A percentile compares a stretch with the other conserved stretches of the same genome.
Evolutionary conservation across 2,888 invertebrate species (phyloP).

Genomic region (Rhagonycha fulva): DNA sequence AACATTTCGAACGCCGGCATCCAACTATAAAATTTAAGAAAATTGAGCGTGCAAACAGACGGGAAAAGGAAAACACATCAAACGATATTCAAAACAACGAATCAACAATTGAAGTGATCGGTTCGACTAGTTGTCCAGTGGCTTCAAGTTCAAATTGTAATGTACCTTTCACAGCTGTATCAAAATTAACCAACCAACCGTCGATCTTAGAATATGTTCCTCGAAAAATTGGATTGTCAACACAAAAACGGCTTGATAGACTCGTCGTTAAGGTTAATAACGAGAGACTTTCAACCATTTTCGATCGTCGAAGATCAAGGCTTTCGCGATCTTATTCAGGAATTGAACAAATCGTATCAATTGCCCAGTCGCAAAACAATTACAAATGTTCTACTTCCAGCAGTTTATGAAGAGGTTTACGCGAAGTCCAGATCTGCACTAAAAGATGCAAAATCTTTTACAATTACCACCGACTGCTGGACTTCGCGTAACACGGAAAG

Average conservation of each 20-base stretch:
- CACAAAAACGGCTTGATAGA: background rate
- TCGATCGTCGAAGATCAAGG: background rate
- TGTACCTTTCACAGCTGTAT: background rate
- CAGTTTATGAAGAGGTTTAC: background rate
- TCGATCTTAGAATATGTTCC: background rate
- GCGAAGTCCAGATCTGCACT: background rate
- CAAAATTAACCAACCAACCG: background rate
- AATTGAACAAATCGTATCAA: background rate
- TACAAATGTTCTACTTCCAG: background rate
- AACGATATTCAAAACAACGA: background rate
- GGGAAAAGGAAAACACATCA: no score
- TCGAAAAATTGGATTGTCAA: background rate
- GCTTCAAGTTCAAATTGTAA: background rate
- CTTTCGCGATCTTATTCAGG: background rate
- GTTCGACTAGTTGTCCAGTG: background rate
- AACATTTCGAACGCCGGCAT: background rate
- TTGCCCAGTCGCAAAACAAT: background rate
- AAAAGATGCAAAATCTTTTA: background rate
- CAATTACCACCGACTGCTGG: constrained; percentile 21
- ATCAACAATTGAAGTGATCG: background rate
- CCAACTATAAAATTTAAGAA: background rate
- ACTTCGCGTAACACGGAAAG: background rate
- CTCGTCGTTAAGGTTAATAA: background rate
- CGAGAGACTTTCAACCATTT: background rate
- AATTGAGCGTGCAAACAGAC: background rate